Evolutionary conservation across 2,888 invertebrate species (phyloP).

Genomic region (Blera fallax): DNA sequence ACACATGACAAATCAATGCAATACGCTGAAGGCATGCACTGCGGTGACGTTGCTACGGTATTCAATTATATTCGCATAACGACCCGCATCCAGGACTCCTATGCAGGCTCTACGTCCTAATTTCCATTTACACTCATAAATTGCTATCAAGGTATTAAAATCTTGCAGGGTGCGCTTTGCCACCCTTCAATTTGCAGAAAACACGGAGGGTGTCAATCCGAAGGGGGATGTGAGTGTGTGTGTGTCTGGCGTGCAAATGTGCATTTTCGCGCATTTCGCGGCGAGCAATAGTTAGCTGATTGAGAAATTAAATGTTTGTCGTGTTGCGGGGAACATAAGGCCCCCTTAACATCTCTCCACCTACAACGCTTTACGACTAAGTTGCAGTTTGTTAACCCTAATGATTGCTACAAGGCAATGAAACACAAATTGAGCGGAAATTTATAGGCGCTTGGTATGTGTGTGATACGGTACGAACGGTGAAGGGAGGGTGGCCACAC

Average conservation of each 20-base stretch:
- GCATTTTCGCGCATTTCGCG: slow-evolving; percentile 62
- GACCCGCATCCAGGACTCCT: slow-evolving; percentile 8
- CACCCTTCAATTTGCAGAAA: slow-evolving; percentile 59
- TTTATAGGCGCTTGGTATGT: slow-evolving; percentile 52
- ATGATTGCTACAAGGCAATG: slow-evolving; percentile 67
- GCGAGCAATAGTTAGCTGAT: slow-evolving; percentile 57
- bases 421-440: slow-evolving; percentile 72
- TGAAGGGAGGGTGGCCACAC: neutral
- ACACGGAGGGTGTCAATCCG: slow-evolving; percentile 60
- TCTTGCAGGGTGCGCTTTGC: slow-evolving; percentile 60
- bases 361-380: slow-evolving; percentile 39
- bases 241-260: slow-evolving; percentile 52
- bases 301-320: slow-evolving; percentile 69
- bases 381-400: slow-evolving; percentile 72
- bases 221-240: neutral
- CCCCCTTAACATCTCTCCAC: neutral
- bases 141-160: slow-evolving; percentile 62
- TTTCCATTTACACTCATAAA: slow-evolving; percentile 70
- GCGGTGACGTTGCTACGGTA: slow-evolving; percentile 8
- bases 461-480: neutral
- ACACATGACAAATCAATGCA: slow-evolving; percentile 68
- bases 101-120: slow-evolving; percentile 34
- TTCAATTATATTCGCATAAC: slow-evolving; percentile 58
- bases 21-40: slow-evolving; percentile 27
- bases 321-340: neutral